Conservation (phyloP, 1,140 invertebrate species). For the Octopus bimaculoides region DNA sequence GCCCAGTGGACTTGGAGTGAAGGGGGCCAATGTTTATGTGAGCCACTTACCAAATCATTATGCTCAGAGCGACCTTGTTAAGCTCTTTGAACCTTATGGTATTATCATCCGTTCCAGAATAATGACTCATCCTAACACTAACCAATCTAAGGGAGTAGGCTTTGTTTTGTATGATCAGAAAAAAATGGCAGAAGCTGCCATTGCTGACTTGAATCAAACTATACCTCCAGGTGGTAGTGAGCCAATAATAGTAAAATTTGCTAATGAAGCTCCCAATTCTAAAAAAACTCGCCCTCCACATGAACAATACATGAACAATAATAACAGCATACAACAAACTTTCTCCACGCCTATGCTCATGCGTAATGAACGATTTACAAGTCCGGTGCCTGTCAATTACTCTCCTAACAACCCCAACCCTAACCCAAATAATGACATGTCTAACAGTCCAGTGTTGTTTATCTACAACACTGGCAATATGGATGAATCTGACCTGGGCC, state of each 20-base stretch:
- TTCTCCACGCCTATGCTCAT: constrained; percentile 18
- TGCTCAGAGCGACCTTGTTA: constrained; percentile 72
- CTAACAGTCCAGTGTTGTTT: constrained; percentile 49
- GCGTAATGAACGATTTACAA: constrained; percentile 11
- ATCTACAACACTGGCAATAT: constrained; percentile 58
- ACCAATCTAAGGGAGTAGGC: constrained; percentile 80
- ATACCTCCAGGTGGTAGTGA: constrained; percentile 79
- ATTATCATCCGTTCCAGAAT: constrained; percentile 88
- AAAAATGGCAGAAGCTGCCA: constrained; percentile 82
- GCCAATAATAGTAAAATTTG: constrained; percentile 81
- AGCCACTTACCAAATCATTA: constrained; percentile 78
- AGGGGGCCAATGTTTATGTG: constrained; percentile 93
- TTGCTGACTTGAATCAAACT: constrained; percentile 78
- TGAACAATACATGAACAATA: constrained; percentile 21
- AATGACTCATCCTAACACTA: constrained; percentile 81
- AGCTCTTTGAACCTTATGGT: constrained; percentile 82
- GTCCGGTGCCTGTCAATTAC: background rate
- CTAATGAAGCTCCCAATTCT: constrained; percentile 90
- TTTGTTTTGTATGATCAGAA: constrained; percentile 71
- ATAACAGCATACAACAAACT: constrained; percentile 14
- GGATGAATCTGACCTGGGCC: constrained; percentile 55
- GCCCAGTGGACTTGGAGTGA: constrained; percentile 86
- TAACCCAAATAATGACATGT: background rate
- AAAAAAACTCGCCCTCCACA: constrained; percentile 62
- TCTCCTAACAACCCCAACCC: background rate